Percentiles rank a stretch among this genome's conserved stretches.
Evolutionary conservation across 2,888 invertebrate species (phyloP).

Genomic region (Mesorhabditis sp.): DNA sequence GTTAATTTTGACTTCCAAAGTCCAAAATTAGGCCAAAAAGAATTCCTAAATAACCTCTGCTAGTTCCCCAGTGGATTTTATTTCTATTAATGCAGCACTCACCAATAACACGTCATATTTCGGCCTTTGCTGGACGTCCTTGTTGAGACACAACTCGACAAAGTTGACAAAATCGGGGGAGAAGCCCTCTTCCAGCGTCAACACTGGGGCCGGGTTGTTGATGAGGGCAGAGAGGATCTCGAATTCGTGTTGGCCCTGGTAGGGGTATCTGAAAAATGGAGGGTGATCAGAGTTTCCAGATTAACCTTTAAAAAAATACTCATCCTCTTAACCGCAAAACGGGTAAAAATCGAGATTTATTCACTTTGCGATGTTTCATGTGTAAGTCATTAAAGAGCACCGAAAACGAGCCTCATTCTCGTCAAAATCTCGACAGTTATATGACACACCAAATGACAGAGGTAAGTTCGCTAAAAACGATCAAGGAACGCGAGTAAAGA

Average conservation of each 20-base stretch:
- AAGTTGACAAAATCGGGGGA: conserved; percentile 43
- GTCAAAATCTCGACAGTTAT: no score
- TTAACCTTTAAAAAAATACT: not conserved
- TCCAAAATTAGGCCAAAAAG: no score
- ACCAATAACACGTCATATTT: conserved; percentile 49
- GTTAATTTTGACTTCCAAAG: no score
- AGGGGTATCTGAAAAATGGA: conserved; percentile 20
- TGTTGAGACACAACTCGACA: conserved; percentile 44
- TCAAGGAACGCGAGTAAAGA: not conserved
- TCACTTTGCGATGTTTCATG: no score
- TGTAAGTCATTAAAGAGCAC: no score
- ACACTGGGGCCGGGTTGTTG: conserved; percentile 64
- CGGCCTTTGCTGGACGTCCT: conserved; percentile 42
- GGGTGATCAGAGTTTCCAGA: not conserved
- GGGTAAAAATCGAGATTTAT: no score
- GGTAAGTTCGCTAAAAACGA: no score
- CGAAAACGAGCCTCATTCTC: no score
- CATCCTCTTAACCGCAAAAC: no score
- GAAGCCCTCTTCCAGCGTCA: conserved; percentile 30
- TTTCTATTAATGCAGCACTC: not conserved
- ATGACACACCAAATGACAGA: no score
- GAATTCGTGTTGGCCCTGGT: conserved; percentile 81
- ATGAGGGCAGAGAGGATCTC: conserved; percentile 82
- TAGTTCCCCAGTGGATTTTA: no score
- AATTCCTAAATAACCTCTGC: no score